Evolutionary conservation across 1,140 invertebrate species (phyloP).

Genomic region (Sitophilus oryzae): DNA sequence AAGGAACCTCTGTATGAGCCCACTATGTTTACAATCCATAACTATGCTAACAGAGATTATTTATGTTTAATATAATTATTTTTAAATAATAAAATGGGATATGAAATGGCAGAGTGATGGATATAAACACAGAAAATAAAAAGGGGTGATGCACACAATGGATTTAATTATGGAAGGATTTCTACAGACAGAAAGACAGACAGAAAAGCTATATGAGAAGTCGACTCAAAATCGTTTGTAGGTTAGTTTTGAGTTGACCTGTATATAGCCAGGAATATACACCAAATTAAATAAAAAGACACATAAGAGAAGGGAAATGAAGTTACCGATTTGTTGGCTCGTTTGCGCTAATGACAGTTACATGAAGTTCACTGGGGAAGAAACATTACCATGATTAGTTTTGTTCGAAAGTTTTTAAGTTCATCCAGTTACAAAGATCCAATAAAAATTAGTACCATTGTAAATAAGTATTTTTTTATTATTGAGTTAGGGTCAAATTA

Average conservation of each 20-base stretch:
- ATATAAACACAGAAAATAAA: too few relatives aligned
- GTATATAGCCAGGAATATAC: conserved; percentile 21
- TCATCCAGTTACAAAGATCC: too few relatives aligned
- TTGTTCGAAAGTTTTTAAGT: background rate
- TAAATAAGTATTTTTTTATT: too few relatives aligned
- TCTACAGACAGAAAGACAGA: conserved; percentile 35
- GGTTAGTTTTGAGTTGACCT: conserved; percentile 7
- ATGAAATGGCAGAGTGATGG: too few relatives aligned
- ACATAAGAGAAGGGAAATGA: conserved; percentile 23
- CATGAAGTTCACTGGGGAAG: conserved; percentile 66
- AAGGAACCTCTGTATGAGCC: too few relatives aligned
- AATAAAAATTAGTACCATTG: too few relatives aligned
- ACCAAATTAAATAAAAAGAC: conserved; percentile 22
- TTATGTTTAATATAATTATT: too few relatives aligned
- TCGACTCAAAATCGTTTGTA: conserved; percentile 2
- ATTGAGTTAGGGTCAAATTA: too few relatives aligned
- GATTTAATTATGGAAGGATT: conserved; percentile 4
- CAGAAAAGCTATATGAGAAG: conserved; percentile 20
- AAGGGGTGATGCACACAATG: conserved; percentile 11
- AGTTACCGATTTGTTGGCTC: conserved; percentile 43
- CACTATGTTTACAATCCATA: too few relatives aligned
- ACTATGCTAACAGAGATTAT: too few relatives aligned
- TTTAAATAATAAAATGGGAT: too few relatives aligned
- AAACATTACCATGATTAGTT: conserved; percentile 44
- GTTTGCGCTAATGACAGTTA: conserved; percentile 47